phyloP scores from a whole-genome alignment of 2,113 vertebrate genomes.

The Tachycineta bicolor region DNA sequence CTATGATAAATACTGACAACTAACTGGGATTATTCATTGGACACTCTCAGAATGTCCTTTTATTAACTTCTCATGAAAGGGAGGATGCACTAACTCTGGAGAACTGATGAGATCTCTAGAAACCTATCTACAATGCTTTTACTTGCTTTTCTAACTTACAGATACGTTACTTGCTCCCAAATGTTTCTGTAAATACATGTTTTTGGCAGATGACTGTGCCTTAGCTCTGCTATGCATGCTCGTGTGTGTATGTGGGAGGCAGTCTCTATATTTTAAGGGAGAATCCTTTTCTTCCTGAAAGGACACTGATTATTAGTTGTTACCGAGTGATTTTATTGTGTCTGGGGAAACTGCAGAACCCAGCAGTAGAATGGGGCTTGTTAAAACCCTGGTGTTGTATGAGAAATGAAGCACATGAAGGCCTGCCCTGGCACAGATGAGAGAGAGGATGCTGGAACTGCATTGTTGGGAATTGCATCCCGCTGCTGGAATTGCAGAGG shows the following conservation, averaged over 20 bases:
- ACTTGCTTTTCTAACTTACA: not conserved
- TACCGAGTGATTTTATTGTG: not conserved
- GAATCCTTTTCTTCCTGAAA: not conserved
- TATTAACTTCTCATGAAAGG: not conserved
- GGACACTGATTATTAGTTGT: not conserved
- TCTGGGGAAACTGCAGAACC: not conserved
- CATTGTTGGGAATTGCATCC: not conserved
- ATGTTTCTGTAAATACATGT: not conserved
- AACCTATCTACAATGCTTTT: not conserved
- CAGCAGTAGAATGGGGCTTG: not conserved
- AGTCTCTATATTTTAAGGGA: not conserved
- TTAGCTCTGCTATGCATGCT: not conserved
- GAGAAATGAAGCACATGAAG: not conserved
- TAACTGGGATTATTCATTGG: not conserved
- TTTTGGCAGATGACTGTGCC: not conserved
- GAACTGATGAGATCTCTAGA: not conserved
- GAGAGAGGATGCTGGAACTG: not conserved
- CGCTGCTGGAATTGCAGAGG: not conserved
- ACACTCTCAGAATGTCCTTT: not conserved
- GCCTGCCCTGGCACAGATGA: not conserved
- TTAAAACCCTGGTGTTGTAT: not conserved
- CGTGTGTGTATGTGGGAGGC: not conserved
- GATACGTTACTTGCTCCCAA: not conserved
- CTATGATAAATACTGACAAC: not conserved
- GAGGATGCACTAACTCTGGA: not conserved